Conservation (phyloP, 2,888 invertebrate genomes). For the Panzeria rudis region DNA sequence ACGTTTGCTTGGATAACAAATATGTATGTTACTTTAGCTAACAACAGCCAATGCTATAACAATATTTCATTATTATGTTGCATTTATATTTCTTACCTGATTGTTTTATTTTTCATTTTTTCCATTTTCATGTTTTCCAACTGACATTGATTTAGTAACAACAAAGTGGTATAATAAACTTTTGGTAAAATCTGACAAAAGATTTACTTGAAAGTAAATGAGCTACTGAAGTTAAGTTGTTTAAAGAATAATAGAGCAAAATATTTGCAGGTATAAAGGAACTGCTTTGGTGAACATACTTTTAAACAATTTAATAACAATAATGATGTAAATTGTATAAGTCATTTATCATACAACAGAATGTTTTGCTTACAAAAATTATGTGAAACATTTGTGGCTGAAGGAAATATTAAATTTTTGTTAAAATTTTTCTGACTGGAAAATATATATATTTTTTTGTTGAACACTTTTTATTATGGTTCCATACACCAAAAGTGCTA, state of each 20-base stretch:
- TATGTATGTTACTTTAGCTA: not conserved
- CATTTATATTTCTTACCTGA: conserved; percentile 30
- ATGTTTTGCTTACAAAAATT: too few species aligned
- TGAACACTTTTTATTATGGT: too few species aligned
- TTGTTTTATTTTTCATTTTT: not conserved
- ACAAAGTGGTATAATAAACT: conserved; percentile 25
- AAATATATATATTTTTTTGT: too few species aligned
- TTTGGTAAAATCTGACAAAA: conserved; percentile 30
- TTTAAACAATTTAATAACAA: conserved; percentile 15
- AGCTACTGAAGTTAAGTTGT: conserved; percentile 43
- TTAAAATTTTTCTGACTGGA: too few species aligned
- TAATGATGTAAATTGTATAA: conserved; percentile 31
- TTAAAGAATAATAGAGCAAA: not conserved
- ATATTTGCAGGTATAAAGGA: not conserved
- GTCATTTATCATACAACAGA: not conserved
- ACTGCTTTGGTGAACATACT: not conserved
- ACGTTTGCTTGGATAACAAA: not conserved
- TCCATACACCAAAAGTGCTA: too few species aligned
- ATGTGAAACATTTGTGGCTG: too few species aligned
- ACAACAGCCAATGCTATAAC: not conserved
- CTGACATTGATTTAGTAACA: conserved; percentile 50
- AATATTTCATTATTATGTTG: conserved; percentile 21
- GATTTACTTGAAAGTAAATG: conserved; percentile 35
- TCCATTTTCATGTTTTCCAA: conserved; percentile 18
- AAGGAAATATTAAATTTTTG: too few species aligned